These are phyloP conservation scores for Amphilophus citrinellus DNA, from an alignment of 2,113 vertebrate species.

Conservation along the genomic window DNA sequence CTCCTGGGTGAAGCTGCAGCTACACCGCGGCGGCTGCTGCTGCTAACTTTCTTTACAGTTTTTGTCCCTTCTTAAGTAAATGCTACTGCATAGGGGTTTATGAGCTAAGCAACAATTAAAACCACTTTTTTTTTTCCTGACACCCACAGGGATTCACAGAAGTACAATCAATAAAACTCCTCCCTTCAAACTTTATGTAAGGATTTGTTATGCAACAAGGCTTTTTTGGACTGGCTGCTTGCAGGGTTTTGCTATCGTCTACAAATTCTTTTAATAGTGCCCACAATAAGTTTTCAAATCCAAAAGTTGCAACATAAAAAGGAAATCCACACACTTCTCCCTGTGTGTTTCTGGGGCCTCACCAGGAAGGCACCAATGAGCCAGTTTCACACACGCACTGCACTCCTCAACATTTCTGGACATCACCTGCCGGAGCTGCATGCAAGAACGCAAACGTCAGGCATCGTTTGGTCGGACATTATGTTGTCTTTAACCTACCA, in stretches of 20 bases:
- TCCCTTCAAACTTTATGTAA: conserved; percentile 20
- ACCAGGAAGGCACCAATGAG: not conserved
- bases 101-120: not conserved
- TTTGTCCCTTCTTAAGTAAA: not conserved
- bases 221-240: not conserved
- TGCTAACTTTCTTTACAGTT: conserved; percentile 24
- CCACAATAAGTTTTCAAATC: not conserved
- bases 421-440: too few species aligned
- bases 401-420: not conserved
- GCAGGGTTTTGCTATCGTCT: not conserved
- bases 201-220: conserved; percentile 16
- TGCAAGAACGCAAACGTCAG: too few species aligned
- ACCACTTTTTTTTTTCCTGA: not conserved
- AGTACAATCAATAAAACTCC: conserved; percentile 38
- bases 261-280: not conserved
- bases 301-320: not conserved
- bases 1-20: conserved; percentile 47
- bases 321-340: not conserved
- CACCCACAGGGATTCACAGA: conserved; percentile 22
- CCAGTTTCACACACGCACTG: not conserved
- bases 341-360: not conserved
- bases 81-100: conserved; percentile 18
- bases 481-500: too few species aligned
- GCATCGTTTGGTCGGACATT: too few species aligned
- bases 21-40: conserved; percentile 3